Conservation (phyloP, 2,113 vertebrate species). For the Xenopus borealis region DNA sequence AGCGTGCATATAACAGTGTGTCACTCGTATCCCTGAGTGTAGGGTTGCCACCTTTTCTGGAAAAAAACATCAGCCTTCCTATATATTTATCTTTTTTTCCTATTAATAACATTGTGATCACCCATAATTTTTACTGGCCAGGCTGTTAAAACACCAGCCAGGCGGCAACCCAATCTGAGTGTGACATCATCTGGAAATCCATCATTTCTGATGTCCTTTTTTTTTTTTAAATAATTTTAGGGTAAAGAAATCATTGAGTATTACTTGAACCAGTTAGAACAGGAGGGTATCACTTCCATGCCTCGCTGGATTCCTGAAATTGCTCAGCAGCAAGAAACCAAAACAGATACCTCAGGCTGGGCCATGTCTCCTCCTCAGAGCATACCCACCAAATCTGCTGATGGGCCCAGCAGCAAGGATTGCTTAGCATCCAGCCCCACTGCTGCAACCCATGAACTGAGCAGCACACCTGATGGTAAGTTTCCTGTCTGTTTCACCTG, state of each 20-base stretch:
- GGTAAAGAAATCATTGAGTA: slow-evolving; percentile 96
- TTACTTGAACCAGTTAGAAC: slow-evolving; percentile 83
- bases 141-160: no score
- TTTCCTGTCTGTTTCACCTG: background rate
- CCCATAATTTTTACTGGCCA: no score
- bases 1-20: slow-evolving; percentile 15
- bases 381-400: slow-evolving; percentile 63
- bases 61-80: no score
- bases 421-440: slow-evolving; percentile 56
- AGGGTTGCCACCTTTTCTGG: no score
- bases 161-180: no score
- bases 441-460: slow-evolving; percentile 53
- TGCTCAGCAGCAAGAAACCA: slow-evolving; percentile 53
- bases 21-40: background rate
- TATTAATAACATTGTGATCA: no score
- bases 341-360: slow-evolving; percentile 44
- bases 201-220: background rate
- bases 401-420: slow-evolving; percentile 62
- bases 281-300: slow-evolving; percentile 81
- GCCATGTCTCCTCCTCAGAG: slow-evolving; percentile 54
- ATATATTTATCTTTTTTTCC: no score
- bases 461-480: slow-evolving; percentile 76
- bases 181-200: background rate
- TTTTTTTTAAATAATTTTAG: slow-evolving; percentile 56
- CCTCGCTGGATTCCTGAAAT: slow-evolving; percentile 79